These are phyloP conservation scores for Muscicapa striata DNA, from an alignment of 2,797 vertebrate genomes.

Conservation along the genomic window DNA sequence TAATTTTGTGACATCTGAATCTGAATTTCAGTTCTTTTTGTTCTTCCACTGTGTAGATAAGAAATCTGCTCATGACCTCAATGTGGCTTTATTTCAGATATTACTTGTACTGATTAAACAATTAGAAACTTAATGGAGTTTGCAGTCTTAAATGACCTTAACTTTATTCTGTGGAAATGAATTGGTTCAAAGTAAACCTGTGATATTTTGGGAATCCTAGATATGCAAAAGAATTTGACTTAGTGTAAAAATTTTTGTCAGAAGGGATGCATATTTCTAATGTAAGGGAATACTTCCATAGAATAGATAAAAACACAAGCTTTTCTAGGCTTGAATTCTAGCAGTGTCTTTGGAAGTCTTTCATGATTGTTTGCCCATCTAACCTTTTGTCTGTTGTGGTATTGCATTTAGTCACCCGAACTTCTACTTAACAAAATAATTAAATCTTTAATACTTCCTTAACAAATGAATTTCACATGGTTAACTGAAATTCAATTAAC, in stretches of 20 bases:
- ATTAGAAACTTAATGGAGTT: not conserved
- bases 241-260: not conserved
- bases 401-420: not conserved
- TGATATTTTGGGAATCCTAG: not conserved
- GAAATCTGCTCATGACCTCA: not conserved
- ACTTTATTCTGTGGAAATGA: not conserved
- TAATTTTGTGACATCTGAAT: not conserved
- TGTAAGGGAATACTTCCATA: not conserved
- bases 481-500: not conserved
- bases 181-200: not conserved
- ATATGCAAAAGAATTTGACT: not conserved
- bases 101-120: constrained; percentile 4
- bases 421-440: not conserved
- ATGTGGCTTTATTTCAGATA: not conserved
- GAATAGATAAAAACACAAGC: not conserved
- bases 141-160: not conserved
- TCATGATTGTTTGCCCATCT: not conserved
- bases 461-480: not conserved
- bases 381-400: not conserved
- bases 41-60: not conserved
- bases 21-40: constrained; percentile 1
- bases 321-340: not conserved
- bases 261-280: not conserved
- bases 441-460: not conserved
- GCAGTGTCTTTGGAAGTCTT: not conserved